Evolutionary conservation across 2,797 vertebrate species (phyloP).

Genomic region (Spea hammondii): DNA sequence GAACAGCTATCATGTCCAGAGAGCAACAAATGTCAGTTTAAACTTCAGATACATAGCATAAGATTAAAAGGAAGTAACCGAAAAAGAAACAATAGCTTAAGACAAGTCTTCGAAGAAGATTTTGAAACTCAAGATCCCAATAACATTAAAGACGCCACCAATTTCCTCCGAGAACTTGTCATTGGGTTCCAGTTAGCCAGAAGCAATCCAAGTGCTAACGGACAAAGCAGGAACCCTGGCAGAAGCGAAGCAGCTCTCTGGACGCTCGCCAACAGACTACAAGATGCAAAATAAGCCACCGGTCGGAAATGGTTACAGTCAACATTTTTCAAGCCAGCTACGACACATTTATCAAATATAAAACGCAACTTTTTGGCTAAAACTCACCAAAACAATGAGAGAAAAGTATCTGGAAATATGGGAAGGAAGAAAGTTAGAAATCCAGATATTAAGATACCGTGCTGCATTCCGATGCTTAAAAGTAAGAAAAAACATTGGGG

Average conservation of each 20-base stretch:
- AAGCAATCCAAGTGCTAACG: conserved; percentile 50
- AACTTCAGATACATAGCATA: conserved; percentile 23
- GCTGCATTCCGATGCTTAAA: conserved; percentile 48
- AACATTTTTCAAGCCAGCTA: conserved; percentile 9
- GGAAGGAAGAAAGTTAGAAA: conserved; percentile 6
- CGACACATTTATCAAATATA: conserved; percentile 42
- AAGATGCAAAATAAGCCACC: conserved; percentile 23
- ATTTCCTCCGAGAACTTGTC: conserved; percentile 45
- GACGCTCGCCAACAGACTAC: conserved; percentile 1
- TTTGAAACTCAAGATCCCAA: conserved; percentile 43
- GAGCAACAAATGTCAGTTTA: not conserved
- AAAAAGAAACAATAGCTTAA: conserved; percentile 40
- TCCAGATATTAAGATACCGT: conserved; percentile 35
- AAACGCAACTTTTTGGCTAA: conserved; percentile 45
- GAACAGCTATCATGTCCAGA: too few relatives aligned
- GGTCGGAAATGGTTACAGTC: conserved; percentile 43
- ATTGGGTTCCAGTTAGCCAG: conserved; percentile 46
- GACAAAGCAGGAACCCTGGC: conserved; percentile 46
- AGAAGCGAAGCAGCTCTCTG: conserved; percentile 24
- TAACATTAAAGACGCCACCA: conserved; percentile 44
- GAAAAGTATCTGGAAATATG: not conserved
- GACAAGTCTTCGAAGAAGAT: conserved; percentile 40
- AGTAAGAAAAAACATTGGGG: conserved; percentile 47
- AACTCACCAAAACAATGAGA: too few relatives aligned
- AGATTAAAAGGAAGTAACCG: conserved; percentile 31